These are phyloP conservation scores for Iphiclides podalirius DNA, from an alignment of 2,888 invertebrate species.

Conservation along the genomic window DNA sequence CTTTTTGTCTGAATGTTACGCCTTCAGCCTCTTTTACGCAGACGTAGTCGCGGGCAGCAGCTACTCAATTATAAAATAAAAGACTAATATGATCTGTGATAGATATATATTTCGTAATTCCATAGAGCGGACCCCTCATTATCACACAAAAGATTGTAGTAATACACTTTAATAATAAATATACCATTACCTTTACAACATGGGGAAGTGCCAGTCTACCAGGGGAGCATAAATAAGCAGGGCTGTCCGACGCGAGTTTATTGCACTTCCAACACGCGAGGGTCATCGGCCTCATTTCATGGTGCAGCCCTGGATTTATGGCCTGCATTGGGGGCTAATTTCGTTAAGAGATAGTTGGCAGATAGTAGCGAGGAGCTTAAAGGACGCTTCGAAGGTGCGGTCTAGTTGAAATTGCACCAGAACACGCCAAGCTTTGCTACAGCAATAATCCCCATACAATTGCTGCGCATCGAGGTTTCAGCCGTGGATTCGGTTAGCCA, in stretches of 20 bases:
- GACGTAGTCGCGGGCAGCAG: no score
- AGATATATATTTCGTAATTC: no score
- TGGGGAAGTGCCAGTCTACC: slow-evolving; percentile 16
- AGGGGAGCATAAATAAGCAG: slow-evolving; percentile 19
- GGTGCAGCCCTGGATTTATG: slow-evolving; percentile 50
- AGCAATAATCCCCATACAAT: no score
- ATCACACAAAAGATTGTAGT: neutral
- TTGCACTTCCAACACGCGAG: slow-evolving; percentile 25
- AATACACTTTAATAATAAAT: slow-evolving; percentile 14
- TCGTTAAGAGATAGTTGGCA: slow-evolving; percentile 47
- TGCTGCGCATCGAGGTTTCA: no score
- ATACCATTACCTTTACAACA: slow-evolving; percentile 3
- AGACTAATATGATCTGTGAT: no score
- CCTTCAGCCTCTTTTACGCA: no score
- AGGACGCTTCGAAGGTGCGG: slow-evolving; percentile 12
- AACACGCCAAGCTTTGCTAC: slow-evolving; percentile 8
- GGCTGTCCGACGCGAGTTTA: slow-evolving; percentile 14
- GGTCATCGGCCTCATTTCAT: slow-evolving; percentile 29
- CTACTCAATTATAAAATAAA: no score
- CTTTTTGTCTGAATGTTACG: no score
- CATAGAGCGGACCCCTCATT: no score
- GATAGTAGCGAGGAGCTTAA: no score
- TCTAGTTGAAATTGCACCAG: slow-evolving; percentile 1
- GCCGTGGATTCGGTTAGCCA: no score
- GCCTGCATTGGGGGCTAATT: slow-evolving; percentile 47